Base-by-base conservation (phyloP, 2,888 invertebrate genomes). In the Nyleta sp. region DNA sequence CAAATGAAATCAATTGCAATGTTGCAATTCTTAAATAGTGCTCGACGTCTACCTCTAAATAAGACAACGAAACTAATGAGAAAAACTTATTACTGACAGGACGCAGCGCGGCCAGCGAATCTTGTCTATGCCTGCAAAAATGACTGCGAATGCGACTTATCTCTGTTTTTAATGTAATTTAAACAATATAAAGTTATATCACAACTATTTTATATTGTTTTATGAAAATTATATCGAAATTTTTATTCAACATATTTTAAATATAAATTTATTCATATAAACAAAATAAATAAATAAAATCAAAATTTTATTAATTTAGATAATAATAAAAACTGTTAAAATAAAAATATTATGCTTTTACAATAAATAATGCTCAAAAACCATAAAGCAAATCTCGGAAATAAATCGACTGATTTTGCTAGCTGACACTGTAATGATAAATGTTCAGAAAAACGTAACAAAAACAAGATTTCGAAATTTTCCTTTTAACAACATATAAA, bases 371-470 rank as follows among this genome's bases (percentile, higher is more conserved):
- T n/a, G 35, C 35, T 35, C 35, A 35, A 35, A 35, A 35, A 35
- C n/a, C 6, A 11, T 28, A 35, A 35, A 35, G 11, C 8, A n/a
- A 8, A 35, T n/a, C 35, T 35, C 35, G 4, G 11, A 11, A 35
- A 35, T 35, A 42, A 42, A 42, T 42, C 40, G 40, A 18, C 10
- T 22, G 20, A 46, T 46, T 46, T 46, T 46, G 18, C 10, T 18
- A 22, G 7, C 46, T 46, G 46, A 46, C 20, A 46, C 10, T 20
- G 20, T 46, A 20, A 20, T 20, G 46, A 46, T 46, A 20, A 46
- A 46, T 4, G 20, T 5, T n/a, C 22, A 46, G 6, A 40, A 46
- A 46, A 46, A 46, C 20, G 6, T 11, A 11, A 46, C 18, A 46
- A 22, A 46, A 42, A 42, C 17, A 17, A 20, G 22, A 46, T 46